A percentile compares a stretch with the other conserved stretches of the same genome.
These are phyloP conservation scores for Phrixothrix hirtus DNA, from an alignment of 2,888 invertebrate genomes.

Conservation along the genomic window DNA sequence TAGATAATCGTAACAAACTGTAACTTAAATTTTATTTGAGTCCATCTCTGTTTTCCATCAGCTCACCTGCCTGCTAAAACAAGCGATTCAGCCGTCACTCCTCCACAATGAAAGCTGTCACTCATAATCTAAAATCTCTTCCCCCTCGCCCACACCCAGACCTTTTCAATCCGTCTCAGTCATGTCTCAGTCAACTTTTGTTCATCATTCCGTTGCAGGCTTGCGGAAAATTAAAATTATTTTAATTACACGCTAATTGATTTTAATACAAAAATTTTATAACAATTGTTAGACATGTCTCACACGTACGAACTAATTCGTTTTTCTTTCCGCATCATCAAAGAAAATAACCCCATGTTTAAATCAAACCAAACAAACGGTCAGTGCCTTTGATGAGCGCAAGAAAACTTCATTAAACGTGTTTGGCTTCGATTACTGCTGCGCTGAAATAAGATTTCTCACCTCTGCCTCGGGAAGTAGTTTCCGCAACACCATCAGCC, in stretches of 20 bases:
- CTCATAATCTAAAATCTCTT: slow-evolving; percentile 48
- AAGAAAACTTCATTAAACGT: slow-evolving; percentile 54
- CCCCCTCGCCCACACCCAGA: slow-evolving; percentile 40
- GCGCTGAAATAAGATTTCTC: slow-evolving; percentile 54
- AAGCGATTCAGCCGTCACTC: slow-evolving; percentile 53
- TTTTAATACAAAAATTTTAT: slow-evolving; percentile 9
- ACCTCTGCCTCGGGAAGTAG: slow-evolving; percentile 48
- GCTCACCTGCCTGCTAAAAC: slow-evolving; percentile 45
- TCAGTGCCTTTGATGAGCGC: slow-evolving; percentile 42
- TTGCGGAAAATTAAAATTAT: slow-evolving; percentile 45
- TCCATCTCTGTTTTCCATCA: slow-evolving; percentile 23
- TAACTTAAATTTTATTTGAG: no score
- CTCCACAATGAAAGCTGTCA: slow-evolving; percentile 54
- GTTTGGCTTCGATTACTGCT: slow-evolving; percentile 53
- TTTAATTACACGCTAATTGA: slow-evolving; percentile 9
- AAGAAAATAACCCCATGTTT: slow-evolving; percentile 26
- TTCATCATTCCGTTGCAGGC: slow-evolving; percentile 45
- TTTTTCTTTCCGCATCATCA: background rate
- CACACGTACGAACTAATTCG: background rate
- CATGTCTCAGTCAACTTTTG: slow-evolving; percentile 43
- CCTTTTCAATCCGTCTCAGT: slow-evolving; percentile 38
- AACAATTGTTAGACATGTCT: no score
- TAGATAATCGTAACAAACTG: no score
- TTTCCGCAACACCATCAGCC: slow-evolving; percentile 37
- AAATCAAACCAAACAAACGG: slow-evolving; percentile 42